Base-by-base conservation (phyloP, 30 jellyfish, hydroid and myxozoan genomes). In the Aurelia coerulea region DNA sequence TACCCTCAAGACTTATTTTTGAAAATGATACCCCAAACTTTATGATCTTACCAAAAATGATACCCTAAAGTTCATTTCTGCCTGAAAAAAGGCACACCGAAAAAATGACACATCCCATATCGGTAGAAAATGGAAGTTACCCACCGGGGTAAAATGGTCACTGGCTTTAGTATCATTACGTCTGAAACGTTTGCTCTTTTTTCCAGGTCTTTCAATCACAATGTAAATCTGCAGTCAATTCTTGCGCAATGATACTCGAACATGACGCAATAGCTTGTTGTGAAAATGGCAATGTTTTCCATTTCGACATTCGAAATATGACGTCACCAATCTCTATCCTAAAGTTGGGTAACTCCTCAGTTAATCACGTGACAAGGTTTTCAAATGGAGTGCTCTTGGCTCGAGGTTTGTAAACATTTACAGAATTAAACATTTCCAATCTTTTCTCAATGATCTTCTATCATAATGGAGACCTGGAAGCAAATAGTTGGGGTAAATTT, bases 211-310 rank as follows among this genome's bases (percentile, higher is more conserved):
- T 84, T 50, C 50, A 72, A 12, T 19, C 39, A 7, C 50, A 64
- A 1, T 91, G 89, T 53, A 56, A 59, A 1, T 84, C 96, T 3
- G 86, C 97, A 23, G 86, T 91, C 53, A 85, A 78, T 80, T 56
- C 85, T 62, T 91, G 97, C 49, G 81, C 67, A 31, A 76, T 84
- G 32, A 51, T 69, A 3, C 65, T 52, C 15, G 97, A 91, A 8
- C 42, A 53, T 64, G 69, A 74, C 4, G 46, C 86, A 60, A 52
- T 78, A 52, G 80, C 90, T 2, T 96, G 96, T 16, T 82, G 74
- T 62, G 80, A 91, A 58, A 76, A 84, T 73, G 97, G 97, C 31
- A 73, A 58, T 12, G 37, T 91, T 18, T 42, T 17, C 50, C 60
- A 53, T 19, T 76, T 52, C 73, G 97, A 91, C 69, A 37, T 91